Base-by-base conservation (phyloP, 2,797 vertebrate species). In the Acipenser oxyrinchus region DNA sequence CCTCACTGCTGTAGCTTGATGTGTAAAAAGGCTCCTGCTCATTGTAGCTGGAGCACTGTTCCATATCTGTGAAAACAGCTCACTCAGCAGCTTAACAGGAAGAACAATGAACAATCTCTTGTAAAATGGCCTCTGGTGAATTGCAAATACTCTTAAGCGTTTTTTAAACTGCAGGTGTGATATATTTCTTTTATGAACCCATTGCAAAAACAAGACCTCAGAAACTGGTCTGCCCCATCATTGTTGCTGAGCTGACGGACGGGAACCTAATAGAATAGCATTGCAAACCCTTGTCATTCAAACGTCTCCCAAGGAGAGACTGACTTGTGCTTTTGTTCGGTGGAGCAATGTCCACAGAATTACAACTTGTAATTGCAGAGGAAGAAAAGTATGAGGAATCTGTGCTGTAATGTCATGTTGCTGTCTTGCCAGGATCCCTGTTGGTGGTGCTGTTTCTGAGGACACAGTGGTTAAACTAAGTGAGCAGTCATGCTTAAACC, bases 91-190 rank as follows among this genome's bases (percentile, higher is more conserved):
- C 59, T 64, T 68, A 67, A 69, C 66, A 48, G 37, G 57, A 53
- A 50, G 57, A 55, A 65, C 68, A 62, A 69, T 10, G 51, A 64
- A 51, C 51, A 62, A 70, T 72, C 68, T 64, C 53, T 66, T 72
- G 58, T 71, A 51, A 64, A 74, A 70, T 72, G 63, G 65, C 63
- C 70, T 49, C 69, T 64, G n/a, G 70, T 69, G 72, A 71, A 65
- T 60, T 70, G 60, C 59, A 52, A 70, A 60, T 37, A 18, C 64
- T 15, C 48, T 12, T 12, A 57, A 18, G 64, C 64, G 15, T 59
- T 23, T 53, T 66, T 48, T 51, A 11, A 37, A 64, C 68, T 48
- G 49, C 18, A 55, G 53, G 53, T 49, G 48, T 13, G 53, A 13
- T 66, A 8, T n/a, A 23, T 51, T 10, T 68, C 49, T 49, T 18